These are phyloP conservation scores for Diadumene lineata DNA, from an alignment of 92 coral and sea anemone genomes.

Conservation along the genomic window DNA sequence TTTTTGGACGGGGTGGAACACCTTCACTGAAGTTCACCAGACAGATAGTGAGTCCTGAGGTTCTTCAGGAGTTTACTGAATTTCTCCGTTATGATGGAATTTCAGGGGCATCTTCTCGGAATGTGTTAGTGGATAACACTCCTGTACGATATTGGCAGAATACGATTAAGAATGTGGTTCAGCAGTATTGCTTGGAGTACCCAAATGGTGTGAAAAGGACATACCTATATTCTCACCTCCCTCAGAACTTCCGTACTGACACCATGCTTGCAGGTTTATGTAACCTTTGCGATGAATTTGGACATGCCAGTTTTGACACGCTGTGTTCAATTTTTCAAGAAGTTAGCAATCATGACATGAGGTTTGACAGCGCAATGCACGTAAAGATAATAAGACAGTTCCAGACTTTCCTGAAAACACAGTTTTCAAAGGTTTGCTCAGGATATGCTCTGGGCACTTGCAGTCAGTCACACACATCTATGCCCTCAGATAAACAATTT, in stretches of 20 bases:
- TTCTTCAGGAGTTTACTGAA: constrained; percentile 34
- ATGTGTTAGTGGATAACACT: constrained; percentile 44
- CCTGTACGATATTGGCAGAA: constrained; percentile 55
- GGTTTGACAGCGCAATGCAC: too few relatives aligned
- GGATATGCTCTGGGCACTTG: constrained; percentile 46
- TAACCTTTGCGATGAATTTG: constrained; percentile 46
- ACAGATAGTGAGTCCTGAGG: constrained; percentile 28
- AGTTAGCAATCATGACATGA: constrained; percentile 12
- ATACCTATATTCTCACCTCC: constrained; percentile 46
- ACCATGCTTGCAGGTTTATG: constrained; percentile 59
- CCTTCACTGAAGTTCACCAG: constrained; percentile 15
- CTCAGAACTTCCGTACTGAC: constrained; percentile 37
- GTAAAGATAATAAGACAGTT: constrained; percentile 7
- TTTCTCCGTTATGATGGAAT: constrained; percentile 36
- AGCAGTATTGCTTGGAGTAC: constrained; percentile 44
- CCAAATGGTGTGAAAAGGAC: constrained; percentile 62
- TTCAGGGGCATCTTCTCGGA: constrained; percentile 36
- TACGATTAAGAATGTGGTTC: constrained; percentile 27
- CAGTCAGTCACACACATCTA: constrained; percentile 32
- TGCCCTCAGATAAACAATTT: constrained; percentile 20
- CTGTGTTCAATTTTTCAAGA: constrained; percentile 27
- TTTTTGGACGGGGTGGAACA: constrained; percentile 21
- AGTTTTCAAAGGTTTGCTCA: constrained; percentile 40
- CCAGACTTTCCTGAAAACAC: constrained; percentile 43
- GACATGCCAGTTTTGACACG: constrained; percentile 46